These are phyloP conservation scores for Cyprinus carpio DNA, from an alignment of 2,113 vertebrate genomes.

Conservation along the genomic window DNA sequence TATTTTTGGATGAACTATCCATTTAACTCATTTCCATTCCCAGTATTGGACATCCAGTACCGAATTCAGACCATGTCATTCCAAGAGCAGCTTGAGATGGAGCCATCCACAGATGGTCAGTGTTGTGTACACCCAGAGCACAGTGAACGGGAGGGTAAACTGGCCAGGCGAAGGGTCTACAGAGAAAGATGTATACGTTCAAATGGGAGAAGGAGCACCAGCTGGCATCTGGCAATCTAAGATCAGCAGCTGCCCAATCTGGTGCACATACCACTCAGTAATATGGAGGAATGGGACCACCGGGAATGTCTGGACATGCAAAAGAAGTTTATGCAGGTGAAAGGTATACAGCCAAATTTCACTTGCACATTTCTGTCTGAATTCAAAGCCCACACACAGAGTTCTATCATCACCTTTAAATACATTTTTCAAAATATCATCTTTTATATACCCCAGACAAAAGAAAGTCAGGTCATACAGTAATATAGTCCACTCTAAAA, in stretches of 20 bases:
- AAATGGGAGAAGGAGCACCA: constrained; percentile 7
- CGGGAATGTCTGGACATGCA: constrained; percentile 19
- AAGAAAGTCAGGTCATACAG: background rate
- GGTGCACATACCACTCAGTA: constrained; percentile 2
- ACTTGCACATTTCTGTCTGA: constrained; percentile 7
- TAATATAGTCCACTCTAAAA: background rate
- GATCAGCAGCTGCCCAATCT: constrained; percentile 38
- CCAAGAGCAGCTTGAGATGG: constrained; percentile 31
- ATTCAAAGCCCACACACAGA: background rate
- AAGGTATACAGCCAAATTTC: background rate
- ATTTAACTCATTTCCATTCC: background rate
- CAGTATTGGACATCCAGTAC: background rate
- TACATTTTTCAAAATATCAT: background rate
- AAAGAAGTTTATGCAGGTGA: constrained; percentile 7
- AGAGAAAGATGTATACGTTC: constrained; percentile 7
- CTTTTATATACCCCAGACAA: background rate
- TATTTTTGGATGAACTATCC: background rate
- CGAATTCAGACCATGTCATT: constrained; percentile 27
- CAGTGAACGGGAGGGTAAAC: constrained; percentile 19
- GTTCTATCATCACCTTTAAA: background rate
- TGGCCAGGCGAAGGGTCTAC: constrained; percentile 10
- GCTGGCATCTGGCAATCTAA: constrained; percentile 33
- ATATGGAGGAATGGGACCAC: constrained; percentile 29
- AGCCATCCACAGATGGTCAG: constrained; percentile 39
- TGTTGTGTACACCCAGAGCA: constrained; percentile 18